Evolutionary conservation across 2,888 invertebrate genomes (phyloP).

Genomic region (Aelia acuminata): DNA sequence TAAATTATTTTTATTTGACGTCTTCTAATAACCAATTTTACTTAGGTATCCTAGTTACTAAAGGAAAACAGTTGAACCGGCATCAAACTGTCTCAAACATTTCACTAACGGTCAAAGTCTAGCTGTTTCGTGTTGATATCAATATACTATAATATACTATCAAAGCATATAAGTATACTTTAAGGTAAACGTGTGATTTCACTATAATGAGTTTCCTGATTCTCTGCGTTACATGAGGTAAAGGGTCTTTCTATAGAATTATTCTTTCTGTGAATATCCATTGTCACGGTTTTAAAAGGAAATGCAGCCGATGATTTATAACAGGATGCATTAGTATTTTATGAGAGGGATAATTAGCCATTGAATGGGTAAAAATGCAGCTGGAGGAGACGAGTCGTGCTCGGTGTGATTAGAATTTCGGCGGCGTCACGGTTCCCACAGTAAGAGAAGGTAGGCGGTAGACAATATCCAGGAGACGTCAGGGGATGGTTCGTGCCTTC

Average conservation of each 20-base stretch:
- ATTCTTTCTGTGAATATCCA: not conserved
- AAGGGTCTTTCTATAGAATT: not conserved
- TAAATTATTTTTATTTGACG: no score
- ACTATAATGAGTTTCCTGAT: no score
- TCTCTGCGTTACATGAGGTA: no score
- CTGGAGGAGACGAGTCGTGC: not conserved
- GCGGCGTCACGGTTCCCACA: constrained; percentile 30
- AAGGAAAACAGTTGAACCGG: no score
- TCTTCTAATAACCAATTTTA: no score
- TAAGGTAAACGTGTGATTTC: not conserved
- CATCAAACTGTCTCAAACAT: no score
- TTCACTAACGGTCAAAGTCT: no score
- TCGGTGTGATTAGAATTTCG: constrained; percentile 49
- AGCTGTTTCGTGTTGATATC: no score
- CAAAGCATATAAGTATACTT: no score
- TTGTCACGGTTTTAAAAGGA: not conserved
- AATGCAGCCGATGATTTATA: constrained; percentile 17
- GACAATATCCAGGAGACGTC: constrained; percentile 15
- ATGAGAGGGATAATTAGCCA: constrained; percentile 30
- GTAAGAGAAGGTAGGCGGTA: not conserved
- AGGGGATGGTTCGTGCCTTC: constrained; percentile 37
- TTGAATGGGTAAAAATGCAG: constrained; percentile 41
- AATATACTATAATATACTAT: no score
- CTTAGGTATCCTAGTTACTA: no score
- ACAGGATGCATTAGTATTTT: constrained; percentile 20